Base-by-base conservation (phyloP, 1,140 invertebrate genomes). In the Drosophila truncata region DNA sequence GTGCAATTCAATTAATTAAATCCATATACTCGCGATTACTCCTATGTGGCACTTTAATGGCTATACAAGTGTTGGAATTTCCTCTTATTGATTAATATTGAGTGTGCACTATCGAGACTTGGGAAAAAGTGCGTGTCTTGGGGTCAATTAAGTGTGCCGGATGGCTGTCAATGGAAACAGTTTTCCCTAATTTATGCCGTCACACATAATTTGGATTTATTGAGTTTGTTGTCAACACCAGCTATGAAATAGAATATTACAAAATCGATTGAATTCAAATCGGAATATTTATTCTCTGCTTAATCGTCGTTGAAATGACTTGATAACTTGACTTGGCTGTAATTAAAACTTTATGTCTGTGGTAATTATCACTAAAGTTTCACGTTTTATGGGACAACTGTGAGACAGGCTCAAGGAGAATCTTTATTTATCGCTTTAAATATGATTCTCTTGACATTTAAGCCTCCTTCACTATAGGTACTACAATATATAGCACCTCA, bases 141-240 rank as follows among this genome's bases (percentile, higher is more conserved):
- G 63, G 83, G 80, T 86, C 75, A 86, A 85, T 85, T 73, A 62
- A 73, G 60, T 80, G 55, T 71, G 47, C 50, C 77, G 49, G 59
- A 71, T 41, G 37, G 75, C 50, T 78, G 58, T 79, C 76, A 50
- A 46, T 66, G 47, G 39, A 67, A 84, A 67, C 39, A 67, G 47
- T 44, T 37, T 70, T 29, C 42, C 49, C 54, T 76, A 78, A 84
- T 65, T 81, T 86, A 81, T 75, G 70, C 54, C 55, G 55, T 72
- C 70, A 76, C 61, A 86, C 64, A 88, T 87, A 83, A 88, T 88
- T 80, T 63, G 37, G 64, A 88, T 87, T 87, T 87, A 87, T 87
- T 87, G 72, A 50, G 33, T 54, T 33, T 50, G 72, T 78, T 83
- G 84, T 88, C 84, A 88, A 74, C 84, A 80, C 77, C 50, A 52